Evolutionary conservation across 2,888 invertebrate genomes (phyloP), one percentile per base, ranked within the genome.

Genomic region (Lasioglossum oenotherae): DNA sequence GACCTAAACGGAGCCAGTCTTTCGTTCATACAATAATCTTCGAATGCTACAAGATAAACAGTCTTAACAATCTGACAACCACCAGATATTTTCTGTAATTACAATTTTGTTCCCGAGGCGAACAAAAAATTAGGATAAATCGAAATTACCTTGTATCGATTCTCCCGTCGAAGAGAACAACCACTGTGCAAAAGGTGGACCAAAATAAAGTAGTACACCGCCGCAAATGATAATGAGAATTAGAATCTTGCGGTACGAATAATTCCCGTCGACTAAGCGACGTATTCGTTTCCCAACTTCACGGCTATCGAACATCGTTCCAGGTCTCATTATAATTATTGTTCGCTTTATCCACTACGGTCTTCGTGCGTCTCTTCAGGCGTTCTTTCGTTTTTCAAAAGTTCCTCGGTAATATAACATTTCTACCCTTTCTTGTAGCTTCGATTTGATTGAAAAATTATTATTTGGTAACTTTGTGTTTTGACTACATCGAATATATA

Each of bases 21-120:
- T 92, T 97, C 97, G 83, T 96, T 96, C 93, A 98, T 96, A 93
- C 98, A 98, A 83, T 96, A 95, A 91, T 96, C 96, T 85, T 97
- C 95, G 31, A 95, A 94, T 78, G 95, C 96, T 96, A 89, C 75
- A 90, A 88, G 82, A 78, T 74, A 23, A 0, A 57, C 8, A 67
- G 8, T 5, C n/a, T 27, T 57, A 46, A 35, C 12, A 38, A n/a
- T 10, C n/a, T 23, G 35, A 35, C 31, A 67, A 35, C 19, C 31
- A 19, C 19, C 1, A 31, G 1, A 19, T 31, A 31, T 19, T 35
- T 23, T 19, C 2, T 16, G 8, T 38, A 35, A 35, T 23, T 35
- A 38, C 19, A 31, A 35, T 67, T 67, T 35, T 4, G 16, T 38
- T 64, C 16, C 5, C 12, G 27, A 46, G 31, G 8, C 14, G 19